Base-by-base conservation (phyloP, 2,888 invertebrate genomes). In the Mesoligia furuncula region DNA sequence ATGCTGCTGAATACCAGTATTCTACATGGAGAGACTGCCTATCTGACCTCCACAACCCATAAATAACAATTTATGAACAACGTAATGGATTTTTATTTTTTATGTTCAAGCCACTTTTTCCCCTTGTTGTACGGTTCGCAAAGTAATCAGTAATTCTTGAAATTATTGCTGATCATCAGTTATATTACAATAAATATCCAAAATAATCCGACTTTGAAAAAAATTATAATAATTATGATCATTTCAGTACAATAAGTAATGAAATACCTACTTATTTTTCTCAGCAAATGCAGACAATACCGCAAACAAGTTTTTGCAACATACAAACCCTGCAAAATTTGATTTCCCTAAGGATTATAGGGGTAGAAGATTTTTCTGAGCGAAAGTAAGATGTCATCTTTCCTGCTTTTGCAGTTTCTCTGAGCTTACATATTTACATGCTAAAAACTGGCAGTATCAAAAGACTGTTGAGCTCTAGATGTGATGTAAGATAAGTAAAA, bases 271-370 rank as follows among this genome's bases (percentile, higher is more conserved):
- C 11, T 3, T 13, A 11, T 9, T 51, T 48, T 62, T 68, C 17
- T 48, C 11, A 48, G 20, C 0, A 48, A 74, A 17, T 48, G 9
- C 11, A 20, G 6, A 75, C 4, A 57, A 64, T 24, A 42, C 39
- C 62, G 1, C 54, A 57, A 20, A 20, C 6, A 7, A 20, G 24
- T 39, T 64, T 54, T 65, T 65, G 20, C 27, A 73, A 17, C 31
- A 42, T 24, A 66, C 8, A 24, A 9, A 67, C 45, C 24, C 15
- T 27, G 59, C 20, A 65, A 42, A 24, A 81, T 61, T 75, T 48
- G 6, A 77, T 77, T 81, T 81, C 81, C 36, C 75, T 9, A 20
- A 69, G 81, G 79, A 57, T 51, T 13, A 48, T 42, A 51, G 45
- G 62, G 20, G 65, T 65, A 69, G 13, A 57, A 42, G 62, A 2